Conservation (phyloP, 35 echinoderm and acorn worm species). For the Hemicentrotus pulcherrimus region DNA sequence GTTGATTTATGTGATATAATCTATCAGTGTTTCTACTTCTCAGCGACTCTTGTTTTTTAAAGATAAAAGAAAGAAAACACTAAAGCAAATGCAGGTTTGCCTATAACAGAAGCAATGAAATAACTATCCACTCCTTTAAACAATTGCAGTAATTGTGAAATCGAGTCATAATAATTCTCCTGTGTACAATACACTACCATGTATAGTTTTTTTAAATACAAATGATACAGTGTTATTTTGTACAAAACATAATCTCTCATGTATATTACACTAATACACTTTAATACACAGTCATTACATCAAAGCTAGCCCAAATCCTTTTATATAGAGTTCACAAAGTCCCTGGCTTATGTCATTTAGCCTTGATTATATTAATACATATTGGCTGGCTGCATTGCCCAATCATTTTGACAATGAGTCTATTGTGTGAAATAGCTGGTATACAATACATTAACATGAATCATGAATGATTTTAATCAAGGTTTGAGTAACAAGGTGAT, state of each 20-base stretch:
- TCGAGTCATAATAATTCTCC: background rate
- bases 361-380: background rate
- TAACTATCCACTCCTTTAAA: background rate
- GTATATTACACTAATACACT: slow-evolving; percentile 19
- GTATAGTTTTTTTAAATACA: background rate
- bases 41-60: background rate
- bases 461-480: background rate
- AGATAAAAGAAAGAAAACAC: background rate
- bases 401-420: background rate
- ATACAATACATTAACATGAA: background rate
- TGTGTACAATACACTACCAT: background rate
- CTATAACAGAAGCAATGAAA: background rate
- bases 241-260: background rate
- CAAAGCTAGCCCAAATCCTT: slow-evolving; percentile 1
- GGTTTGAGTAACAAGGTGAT: background rate
- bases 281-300: background rate
- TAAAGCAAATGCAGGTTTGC: no score
- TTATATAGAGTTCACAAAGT: background rate
- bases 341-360: background rate
- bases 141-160: background rate
- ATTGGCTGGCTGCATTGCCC: background rate
- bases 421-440: background rate
- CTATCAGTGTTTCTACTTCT: background rate
- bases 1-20: background rate
- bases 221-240: background rate